Conservation (phyloP, 2,888 invertebrate genomes). For the Cephus nigrinus region DNA sequence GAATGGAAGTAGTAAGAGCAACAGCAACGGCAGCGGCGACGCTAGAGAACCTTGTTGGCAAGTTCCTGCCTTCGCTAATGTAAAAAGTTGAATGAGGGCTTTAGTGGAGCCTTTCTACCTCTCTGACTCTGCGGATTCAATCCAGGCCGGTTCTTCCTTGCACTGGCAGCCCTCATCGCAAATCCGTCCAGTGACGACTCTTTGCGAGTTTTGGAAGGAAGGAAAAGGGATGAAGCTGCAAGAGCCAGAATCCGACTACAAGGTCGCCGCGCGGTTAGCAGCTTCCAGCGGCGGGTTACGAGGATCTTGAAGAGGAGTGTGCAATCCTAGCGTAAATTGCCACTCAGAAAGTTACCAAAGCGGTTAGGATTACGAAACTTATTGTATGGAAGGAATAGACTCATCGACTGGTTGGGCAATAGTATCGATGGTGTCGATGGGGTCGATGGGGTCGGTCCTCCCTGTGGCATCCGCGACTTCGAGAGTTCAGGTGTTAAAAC, state of each 20-base stretch:
- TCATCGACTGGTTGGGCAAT: conserved; percentile 16
- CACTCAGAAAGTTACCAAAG: conserved; percentile 43
- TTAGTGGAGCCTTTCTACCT: background rate
- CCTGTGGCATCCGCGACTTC: conserved; percentile 4
- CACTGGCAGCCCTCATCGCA: background rate
- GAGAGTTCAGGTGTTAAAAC: conserved; percentile 28
- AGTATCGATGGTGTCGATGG: no score
- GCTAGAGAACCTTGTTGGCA: no score
- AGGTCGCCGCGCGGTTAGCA: no score
- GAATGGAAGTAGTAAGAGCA: no score
- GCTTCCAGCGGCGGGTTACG: no score
- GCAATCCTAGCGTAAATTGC: conserved; percentile 35
- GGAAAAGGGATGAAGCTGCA: no score
- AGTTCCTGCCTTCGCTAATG: background rate
- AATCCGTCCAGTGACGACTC: background rate
- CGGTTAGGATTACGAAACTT: conserved; percentile 44
- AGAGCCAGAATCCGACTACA: no score
- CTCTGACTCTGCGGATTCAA: background rate
- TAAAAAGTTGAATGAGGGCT: conserved; percentile 6
- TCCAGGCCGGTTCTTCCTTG: background rate
- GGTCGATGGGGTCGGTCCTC: no score
- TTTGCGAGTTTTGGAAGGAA: background rate
- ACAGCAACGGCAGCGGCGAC: no score
- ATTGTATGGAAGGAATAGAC: conserved; percentile 35
- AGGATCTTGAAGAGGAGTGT: no score